Percentiles rank a stretch among this genome's conserved stretches.
These are phyloP conservation scores for Deilephila porcellus DNA, from an alignment of 2,888 invertebrate species.

Conservation along the genomic window DNA sequence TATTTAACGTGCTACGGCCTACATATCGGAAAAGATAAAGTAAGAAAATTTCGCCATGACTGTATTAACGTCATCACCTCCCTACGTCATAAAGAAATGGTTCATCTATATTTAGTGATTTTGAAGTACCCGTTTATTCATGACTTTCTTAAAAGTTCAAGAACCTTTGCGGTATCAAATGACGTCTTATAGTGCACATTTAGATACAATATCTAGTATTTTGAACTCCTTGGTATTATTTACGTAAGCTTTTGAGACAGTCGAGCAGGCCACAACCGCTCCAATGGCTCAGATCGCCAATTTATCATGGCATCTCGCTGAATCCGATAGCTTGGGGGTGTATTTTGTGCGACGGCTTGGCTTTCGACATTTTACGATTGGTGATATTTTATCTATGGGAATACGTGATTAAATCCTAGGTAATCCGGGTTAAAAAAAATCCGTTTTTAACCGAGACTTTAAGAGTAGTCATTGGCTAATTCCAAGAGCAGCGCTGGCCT, in stretches of 20 bases:
- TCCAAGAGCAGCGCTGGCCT: too few species aligned
- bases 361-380: neutral
- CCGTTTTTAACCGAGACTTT: too few species aligned
- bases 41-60: too few species aligned
- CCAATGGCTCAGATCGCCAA: slow-evolving; percentile 58
- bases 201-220: slow-evolving; percentile 4
- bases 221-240: slow-evolving; percentile 55
- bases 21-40: too few species aligned
- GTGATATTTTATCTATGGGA: neutral
- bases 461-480: neutral
- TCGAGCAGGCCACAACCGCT: slow-evolving; percentile 60
- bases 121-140: too few species aligned
- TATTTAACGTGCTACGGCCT: too few species aligned
- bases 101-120: too few species aligned
- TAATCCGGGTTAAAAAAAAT: too few species aligned
- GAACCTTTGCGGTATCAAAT: slow-evolving; percentile 10
- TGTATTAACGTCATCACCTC: too few species aligned
- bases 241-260: slow-evolving; percentile 69
- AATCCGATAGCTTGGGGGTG: slow-evolving; percentile 35
- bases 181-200: neutral
- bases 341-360: neutral
- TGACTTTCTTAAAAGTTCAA: too few species aligned
- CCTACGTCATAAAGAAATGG: too few species aligned
- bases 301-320: slow-evolving; percentile 62
- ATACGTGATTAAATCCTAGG: neutral